Percentiles rank a stretch among this genome's conserved stretches.
phyloP scores from a whole-genome alignment of 2,113 vertebrate genomes.

The Heloderma charlesbogerti region DNA sequence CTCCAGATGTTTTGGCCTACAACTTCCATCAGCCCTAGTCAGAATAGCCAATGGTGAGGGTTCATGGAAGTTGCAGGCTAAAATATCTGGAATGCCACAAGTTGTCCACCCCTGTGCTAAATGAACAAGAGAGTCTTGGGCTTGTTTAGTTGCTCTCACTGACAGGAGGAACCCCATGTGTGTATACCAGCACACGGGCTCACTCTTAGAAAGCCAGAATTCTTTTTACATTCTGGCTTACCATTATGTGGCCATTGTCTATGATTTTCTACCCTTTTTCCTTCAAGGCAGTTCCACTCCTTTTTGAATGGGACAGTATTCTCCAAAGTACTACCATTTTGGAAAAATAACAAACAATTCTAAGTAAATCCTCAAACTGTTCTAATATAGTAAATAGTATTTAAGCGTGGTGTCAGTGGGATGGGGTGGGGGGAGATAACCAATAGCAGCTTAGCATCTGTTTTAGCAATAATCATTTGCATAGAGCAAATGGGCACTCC shows the following conservation, averaged over 20 bases:
- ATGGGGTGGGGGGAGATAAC: neutral
- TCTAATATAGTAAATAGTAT: neutral
- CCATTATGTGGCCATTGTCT: neutral
- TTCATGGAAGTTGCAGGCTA: neutral
- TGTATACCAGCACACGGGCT: too few species aligned
- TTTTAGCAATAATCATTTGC: neutral
- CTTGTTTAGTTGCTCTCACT: too few species aligned
- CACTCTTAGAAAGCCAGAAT: too few species aligned
- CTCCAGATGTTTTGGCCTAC: neutral
- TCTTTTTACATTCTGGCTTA: too few species aligned
- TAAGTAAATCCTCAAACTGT: neutral
- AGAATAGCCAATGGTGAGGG: neutral
- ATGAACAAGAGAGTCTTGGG: too few species aligned
- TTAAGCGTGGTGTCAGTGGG: neutral
- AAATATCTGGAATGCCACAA: neutral
- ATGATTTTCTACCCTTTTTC: neutral
- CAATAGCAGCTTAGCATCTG: neutral
- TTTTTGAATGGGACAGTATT: conserved; percentile 46
- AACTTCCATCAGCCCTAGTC: neutral
- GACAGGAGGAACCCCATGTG: too few species aligned
- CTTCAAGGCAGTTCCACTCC: conserved; percentile 31
- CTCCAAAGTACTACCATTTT: conserved; percentile 47
- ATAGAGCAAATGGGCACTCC: neutral
- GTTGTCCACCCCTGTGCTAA: neutral
- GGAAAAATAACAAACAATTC: neutral